Base-by-base conservation (phyloP, 1,140 invertebrate genomes). In the Pseudomyrmex concolor region DNA sequence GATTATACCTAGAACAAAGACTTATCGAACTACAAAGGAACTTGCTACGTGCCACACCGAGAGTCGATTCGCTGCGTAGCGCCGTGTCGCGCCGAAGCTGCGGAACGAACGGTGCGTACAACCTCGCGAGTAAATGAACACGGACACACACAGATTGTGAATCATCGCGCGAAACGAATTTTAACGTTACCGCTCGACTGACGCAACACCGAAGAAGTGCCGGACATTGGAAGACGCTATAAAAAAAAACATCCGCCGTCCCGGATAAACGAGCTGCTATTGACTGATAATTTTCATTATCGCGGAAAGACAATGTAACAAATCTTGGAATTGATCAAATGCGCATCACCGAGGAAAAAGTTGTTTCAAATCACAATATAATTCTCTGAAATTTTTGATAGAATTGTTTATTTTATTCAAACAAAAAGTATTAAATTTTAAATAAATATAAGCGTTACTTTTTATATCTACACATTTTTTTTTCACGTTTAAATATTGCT, bases 1-100 rank as follows among this genome's bases (percentile, higher is more conserved):
- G 73, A 76, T 76, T 76, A 76, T 76, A 76, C n/a, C 48, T 76
- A 76, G 84, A 86, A 86, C 84, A 86, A 86, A 82, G 85, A 74
- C 70, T 60, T 77, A 63, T 64, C 80, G 84, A 85, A 84, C 59
- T 85, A 82, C 70, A 63, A 83, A 83, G 80, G 19, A 74, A 74
- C 64, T 60, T 63, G 51, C 34, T 34, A 34, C 34, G 9, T 77
- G 54, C 17, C 76, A 54, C 60, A 60, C 57, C n/a, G 45, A 51
- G 34, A 12, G 22, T 59, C 22, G 84, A 55, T 76, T 85, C 57
- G 59, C 59, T 71, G 71, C 64, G 48, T 59, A 34, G 62, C 48
- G 62, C 48, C 57, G 50, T 54, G 34, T 34, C 68, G 13, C 43
- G 55, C 17, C 45, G 43, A 10, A 84, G 70, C n/a, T 51, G 17